These are phyloP conservation scores for Cromileptes altivelis DNA, from an alignment of 2,113 vertebrate genomes.

Conservation along the genomic window DNA sequence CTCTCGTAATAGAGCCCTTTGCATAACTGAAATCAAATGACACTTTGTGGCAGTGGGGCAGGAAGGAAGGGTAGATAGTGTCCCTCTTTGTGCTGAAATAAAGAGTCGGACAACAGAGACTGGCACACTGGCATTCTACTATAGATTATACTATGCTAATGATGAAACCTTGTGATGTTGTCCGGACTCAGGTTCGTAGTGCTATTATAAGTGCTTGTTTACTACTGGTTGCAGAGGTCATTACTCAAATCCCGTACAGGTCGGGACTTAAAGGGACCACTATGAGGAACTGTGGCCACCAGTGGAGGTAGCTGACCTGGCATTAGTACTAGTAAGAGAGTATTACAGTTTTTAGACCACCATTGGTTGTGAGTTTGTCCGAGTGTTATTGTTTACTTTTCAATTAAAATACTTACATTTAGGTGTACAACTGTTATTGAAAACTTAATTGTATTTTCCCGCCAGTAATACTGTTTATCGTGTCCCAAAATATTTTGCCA, in stretches of 20 bases:
- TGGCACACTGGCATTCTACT: constrained; percentile 39
- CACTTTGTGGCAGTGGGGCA: constrained; percentile 60
- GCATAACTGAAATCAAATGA: constrained; percentile 73
- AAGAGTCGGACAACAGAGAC: constrained; percentile 48
- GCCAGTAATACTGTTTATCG: not conserved
- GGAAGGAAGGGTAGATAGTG: constrained; percentile 63
- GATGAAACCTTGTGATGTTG: not conserved
- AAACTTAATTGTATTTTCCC: not conserved
- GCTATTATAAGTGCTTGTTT: constrained; percentile 28
- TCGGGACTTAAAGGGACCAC: not conserved
- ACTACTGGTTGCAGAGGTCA: not conserved
- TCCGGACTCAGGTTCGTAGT: not conserved
- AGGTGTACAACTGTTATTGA: not conserved
- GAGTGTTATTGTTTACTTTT: not conserved
- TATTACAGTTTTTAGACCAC: not conserved
- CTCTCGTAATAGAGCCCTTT: constrained; percentile 59
- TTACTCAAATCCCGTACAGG: not conserved
- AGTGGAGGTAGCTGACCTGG: not conserved
- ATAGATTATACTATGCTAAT: not conserved
- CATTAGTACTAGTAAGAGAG: not conserved
- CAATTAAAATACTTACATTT: not conserved
- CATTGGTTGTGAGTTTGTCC: not conserved
- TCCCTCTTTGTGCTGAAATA: constrained; percentile 47
- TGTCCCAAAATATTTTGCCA: not conserved
- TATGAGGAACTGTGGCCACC: not conserved